Evolutionary conservation across 2,797 vertebrate genomes (phyloP), one percentile per base, ranked within the genome.

Genomic region (Synaphobranchus kaupii): DNA sequence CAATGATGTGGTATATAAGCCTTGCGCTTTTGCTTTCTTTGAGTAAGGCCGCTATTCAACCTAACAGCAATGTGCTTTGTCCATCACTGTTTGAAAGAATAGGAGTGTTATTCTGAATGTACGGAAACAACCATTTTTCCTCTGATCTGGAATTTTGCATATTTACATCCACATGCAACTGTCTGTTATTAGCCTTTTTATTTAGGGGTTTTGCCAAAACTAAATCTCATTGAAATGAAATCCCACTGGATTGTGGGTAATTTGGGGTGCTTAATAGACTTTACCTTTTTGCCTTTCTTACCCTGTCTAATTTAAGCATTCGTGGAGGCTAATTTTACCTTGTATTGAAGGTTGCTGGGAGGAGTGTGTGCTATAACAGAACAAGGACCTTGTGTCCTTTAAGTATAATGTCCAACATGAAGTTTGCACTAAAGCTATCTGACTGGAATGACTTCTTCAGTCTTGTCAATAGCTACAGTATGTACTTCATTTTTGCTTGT

Each of bases 351-450:
- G 25, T 50, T 47, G 10, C 6, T 81, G 78, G 78, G 44, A 50
- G 50, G 1, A 8, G 78, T 10, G 17, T 13, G 13, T 81, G 47
- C 73, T 47, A 6, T 25, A 50, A 50, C 78, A 10, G 47, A 50
- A 80, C 76, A 80, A 47, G 31, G 34, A 17, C 34, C 22, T 47
- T 50, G 3, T 50, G 22, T 22, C 50, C 47, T 81, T 50, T 20
- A 76, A 76, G 34, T 44, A 17, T 39, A 50, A 81, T 81, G 25
- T 81, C 44, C 78, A 81, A 48, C 44, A 50, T 81, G 78, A 81
- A 48, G 47, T n/a, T 81, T 81, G 78, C 78, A 81, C 78, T 81
- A 76, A 76, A 44, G 31, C 22, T 76, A 76, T 34, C 73, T 81
- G 44, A 81, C 78, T 25, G 44, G 78, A 81, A 81, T 81, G 44